Evolutionary conservation across 2,113 vertebrate species (phyloP).

Genomic region (Paraplagusia blochii): DNA sequence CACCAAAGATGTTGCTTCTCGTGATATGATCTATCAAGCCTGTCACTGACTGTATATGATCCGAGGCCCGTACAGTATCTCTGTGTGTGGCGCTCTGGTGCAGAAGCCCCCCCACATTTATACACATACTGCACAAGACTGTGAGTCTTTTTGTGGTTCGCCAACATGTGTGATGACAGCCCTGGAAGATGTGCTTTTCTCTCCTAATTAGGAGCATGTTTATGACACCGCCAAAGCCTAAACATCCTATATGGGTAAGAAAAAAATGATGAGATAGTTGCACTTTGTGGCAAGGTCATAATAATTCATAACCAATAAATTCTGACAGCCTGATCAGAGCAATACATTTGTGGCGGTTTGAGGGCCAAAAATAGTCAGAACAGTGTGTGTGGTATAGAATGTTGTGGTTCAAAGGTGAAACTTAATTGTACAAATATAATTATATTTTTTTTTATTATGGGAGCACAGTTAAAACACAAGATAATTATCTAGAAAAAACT

Average conservation of each 20-base stretch:
- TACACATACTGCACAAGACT: constrained; percentile 12
- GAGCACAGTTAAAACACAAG: too few species aligned
- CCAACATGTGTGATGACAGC: constrained; percentile 33
- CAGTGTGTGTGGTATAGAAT: constrained; percentile 5
- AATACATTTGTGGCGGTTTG: constrained; percentile 7
- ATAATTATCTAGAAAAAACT: too few species aligned
- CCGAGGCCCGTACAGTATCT: too few species aligned
- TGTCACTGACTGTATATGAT: too few species aligned
- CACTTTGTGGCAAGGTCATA: background rate
- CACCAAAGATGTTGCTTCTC: too few species aligned
- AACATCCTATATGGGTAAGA: constrained; percentile 13
- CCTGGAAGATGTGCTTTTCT: constrained; percentile 26
- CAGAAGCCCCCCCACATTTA: constrained; percentile 11
- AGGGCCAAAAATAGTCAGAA: constrained; percentile 13
- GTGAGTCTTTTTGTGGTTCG: constrained; percentile 16
- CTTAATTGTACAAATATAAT: background rate
- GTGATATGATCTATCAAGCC: too few species aligned
- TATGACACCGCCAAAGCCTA: constrained; percentile 17
- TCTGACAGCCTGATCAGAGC: background rate
- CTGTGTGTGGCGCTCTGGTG: background rate
- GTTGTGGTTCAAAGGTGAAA: background rate
- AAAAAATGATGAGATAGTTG: constrained; percentile 12
- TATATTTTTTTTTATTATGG: background rate
- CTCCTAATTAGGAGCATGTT: constrained; percentile 46
- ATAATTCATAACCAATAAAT: constrained; percentile 5